Evolutionary conservation across 2,888 invertebrate genomes (phyloP).

Genomic region (Rhingia rostrata): DNA sequence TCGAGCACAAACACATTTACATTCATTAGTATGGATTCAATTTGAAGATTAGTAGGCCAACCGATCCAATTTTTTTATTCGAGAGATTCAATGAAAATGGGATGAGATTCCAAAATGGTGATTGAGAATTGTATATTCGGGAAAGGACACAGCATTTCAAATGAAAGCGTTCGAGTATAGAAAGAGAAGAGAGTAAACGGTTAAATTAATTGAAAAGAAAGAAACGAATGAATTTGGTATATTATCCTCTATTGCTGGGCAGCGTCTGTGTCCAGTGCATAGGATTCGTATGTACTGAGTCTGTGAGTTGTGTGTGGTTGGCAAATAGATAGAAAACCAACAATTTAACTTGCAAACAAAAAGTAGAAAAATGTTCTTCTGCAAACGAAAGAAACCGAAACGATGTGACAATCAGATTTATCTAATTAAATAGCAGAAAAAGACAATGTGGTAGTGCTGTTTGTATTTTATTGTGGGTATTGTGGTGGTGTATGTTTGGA

Average conservation of each 20-base stretch:
- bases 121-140: slow-evolving; percentile 11
- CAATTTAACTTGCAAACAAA: too few relatives aligned
- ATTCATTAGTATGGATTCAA: slow-evolving; percentile 40
- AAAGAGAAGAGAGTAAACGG: slow-evolving; percentile 52
- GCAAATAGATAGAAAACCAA: neutral
- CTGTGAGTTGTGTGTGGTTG: neutral
- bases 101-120: slow-evolving; percentile 18
- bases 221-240: neutral
- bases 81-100: slow-evolving; percentile 19
- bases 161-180: slow-evolving; percentile 18
- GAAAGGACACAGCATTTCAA: slow-evolving; percentile 15
- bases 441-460: neutral
- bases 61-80: slow-evolving; percentile 37
- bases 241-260: neutral
- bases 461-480: neutral
- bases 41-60: slow-evolving; percentile 61
- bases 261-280: neutral
- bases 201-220: slow-evolving; percentile 23
- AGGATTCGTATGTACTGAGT: neutral
- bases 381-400: neutral
- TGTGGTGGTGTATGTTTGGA: neutral
- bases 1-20: slow-evolving; percentile 13
- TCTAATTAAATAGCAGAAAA: neutral
- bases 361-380: neutral
- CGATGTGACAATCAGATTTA: neutral